phyloP scores from a whole-genome alignment of 2,888 invertebrate species.

The Lissonota sp. region DNA sequence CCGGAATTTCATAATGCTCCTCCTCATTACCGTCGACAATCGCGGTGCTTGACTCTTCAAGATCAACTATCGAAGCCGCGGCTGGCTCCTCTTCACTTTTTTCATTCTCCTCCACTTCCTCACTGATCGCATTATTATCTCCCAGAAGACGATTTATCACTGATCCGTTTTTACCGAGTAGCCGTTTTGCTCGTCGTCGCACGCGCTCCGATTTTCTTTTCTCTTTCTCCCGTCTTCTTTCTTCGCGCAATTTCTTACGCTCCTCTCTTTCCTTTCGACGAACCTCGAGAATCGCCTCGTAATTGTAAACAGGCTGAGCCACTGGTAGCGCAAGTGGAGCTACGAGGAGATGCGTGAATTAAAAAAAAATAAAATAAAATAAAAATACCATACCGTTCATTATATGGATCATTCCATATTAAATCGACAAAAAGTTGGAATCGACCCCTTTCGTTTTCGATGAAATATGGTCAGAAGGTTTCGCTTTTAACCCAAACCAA shows the following conservation, averaged over 20 bases:
- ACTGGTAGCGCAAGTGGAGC: slow-evolving; percentile 59
- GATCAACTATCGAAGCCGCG: slow-evolving; percentile 10
- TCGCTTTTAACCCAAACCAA: no score
- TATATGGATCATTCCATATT: no score
- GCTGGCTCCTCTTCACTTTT: slow-evolving; percentile 48
- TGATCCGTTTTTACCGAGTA: slow-evolving; percentile 56
- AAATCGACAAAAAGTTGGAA: no score
- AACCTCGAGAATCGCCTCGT: slow-evolving; percentile 80
- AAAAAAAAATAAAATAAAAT: not conserved
- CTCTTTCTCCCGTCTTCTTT: slow-evolving; percentile 78
- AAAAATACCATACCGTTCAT: no score
- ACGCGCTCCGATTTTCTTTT: slow-evolving; percentile 77
- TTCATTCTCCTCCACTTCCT: slow-evolving; percentile 50
- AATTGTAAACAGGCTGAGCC: slow-evolving; percentile 80
- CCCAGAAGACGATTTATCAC: slow-evolving; percentile 49
- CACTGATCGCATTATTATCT: slow-evolving; percentile 19
- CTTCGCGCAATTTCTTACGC: slow-evolving; percentile 77
- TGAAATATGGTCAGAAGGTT: no score
- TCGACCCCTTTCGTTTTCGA: no score
- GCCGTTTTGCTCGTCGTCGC: slow-evolving; percentile 74
- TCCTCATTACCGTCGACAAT: slow-evolving; percentile 67
- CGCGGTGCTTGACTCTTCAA: slow-evolving; percentile 53
- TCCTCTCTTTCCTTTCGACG: slow-evolving; percentile 80
- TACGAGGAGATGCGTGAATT: not conserved
- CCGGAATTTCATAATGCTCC: slow-evolving; percentile 63